A percentile compares a stretch with the other conserved stretches of the same genome.
Evolutionary conservation across 1,140 invertebrate species (phyloP).

Genomic region (Lordiphosa clarofinis): DNA sequence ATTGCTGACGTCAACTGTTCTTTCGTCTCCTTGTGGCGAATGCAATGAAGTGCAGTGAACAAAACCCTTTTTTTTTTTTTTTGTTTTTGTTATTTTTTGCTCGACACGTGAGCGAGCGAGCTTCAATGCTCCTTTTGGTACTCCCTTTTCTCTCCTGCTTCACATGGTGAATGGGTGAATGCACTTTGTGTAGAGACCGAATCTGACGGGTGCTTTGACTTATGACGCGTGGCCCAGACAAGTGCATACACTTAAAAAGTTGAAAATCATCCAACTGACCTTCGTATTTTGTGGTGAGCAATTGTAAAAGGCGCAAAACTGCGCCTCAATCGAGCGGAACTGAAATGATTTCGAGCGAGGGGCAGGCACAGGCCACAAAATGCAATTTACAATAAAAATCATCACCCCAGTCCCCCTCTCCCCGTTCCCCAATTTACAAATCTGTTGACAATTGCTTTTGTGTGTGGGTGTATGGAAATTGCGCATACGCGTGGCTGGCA

Average conservation of each 20-base stretch:
- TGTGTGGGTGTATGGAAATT: not conserved
- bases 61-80: constrained; percentile 50
- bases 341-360: constrained; percentile 38
- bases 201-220: constrained; percentile 32
- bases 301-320: constrained; percentile 32
- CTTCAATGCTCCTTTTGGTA: constrained; percentile 5
- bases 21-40: constrained; percentile 27
- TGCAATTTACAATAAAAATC: constrained; percentile 10
- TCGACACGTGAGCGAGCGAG: constrained; percentile 61
- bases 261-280: constrained; percentile 28
- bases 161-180: constrained; percentile 50
- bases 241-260: too few relatives aligned
- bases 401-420: not conserved
- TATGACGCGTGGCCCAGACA: constrained; percentile 5
- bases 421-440: constrained; percentile 37
- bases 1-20: not conserved
- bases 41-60: constrained; percentile 69
- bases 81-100: constrained; percentile 46
- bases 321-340: constrained; percentile 54
- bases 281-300: constrained; percentile 39
- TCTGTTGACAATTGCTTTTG: constrained; percentile 55
- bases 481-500: constrained; percentile 36
- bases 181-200: constrained; percentile 48
- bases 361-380: constrained; percentile 30
- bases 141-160: not conserved